Evolutionary conservation across 2,888 invertebrate genomes (phyloP).

Genomic region (Hemistola chrysoprasaria): DNA sequence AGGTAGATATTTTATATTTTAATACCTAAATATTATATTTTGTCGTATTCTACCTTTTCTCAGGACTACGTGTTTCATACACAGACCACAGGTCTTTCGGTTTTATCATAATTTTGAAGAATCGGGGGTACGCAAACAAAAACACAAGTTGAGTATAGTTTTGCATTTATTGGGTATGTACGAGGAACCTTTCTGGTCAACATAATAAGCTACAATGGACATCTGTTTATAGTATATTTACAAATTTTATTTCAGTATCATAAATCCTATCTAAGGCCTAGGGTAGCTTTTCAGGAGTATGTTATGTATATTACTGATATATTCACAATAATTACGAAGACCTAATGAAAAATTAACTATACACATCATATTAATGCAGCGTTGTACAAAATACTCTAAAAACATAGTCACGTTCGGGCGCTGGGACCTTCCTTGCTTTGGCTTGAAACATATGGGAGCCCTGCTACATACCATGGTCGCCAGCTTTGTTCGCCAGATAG

Average conservation of each 20-base stretch:
- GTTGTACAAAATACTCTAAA: constrained; percentile 72
- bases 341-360: constrained; percentile 69
- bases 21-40: no score
- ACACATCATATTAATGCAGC: constrained; percentile 67
- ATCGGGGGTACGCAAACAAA: constrained; percentile 42
- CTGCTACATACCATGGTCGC: constrained; percentile 38
- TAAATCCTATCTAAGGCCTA: constrained; percentile 70
- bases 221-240: constrained; percentile 79
- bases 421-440: constrained; percentile 48
- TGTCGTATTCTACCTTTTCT: no score
- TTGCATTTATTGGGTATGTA: constrained; percentile 82
- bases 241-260: constrained; percentile 75
- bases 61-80: no score
- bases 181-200: constrained; percentile 82
- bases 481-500: constrained; percentile 68
- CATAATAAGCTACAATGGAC: constrained; percentile 82
- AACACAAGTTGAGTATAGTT: constrained; percentile 64
- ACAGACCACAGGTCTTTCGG: not conserved
- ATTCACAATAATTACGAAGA: constrained; percentile 78
- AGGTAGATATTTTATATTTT: no score
- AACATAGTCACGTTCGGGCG: constrained; percentile 50
- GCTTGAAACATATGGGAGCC: constrained; percentile 46
- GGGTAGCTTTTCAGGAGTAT: constrained; percentile 61
- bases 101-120: no score
- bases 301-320: constrained; percentile 64